Base-by-base conservation (phyloP, 1,140 invertebrate genomes). In the Akabosia matsudoensis region DNA sequence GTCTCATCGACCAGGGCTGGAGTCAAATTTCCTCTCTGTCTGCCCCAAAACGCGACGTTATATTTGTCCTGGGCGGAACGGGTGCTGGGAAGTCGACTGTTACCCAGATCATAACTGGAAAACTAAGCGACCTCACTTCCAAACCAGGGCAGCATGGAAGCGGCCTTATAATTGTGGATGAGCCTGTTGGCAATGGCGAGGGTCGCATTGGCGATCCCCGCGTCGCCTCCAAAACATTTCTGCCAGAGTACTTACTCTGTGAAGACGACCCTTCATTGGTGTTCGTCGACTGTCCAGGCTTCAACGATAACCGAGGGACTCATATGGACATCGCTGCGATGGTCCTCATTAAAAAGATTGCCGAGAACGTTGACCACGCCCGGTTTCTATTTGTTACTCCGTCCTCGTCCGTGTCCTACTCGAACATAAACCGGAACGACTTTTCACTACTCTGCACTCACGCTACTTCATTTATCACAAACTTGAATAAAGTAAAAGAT, bases 271-370 rank as follows among this genome's bases (percentile, higher is more conserved):
- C 4, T 24, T 18, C 7, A 7, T 7, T 45, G 37, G 10, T 24
- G 3, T 56, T 56, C 22, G 10, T 56, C 22, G 54, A 56, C 54
- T 56, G 54, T 22, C 54, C 54, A 22, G 54, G 54, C 54, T 56
- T 56, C n/a, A 56, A 56, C n/a, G 54, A 56, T 24, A 56, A 56
- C 22, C 54, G 54, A n/a, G 54, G 54, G 24, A 24, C 54, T n/a
- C 10, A 56, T 3, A 56, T 24, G 22, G 54, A 56, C n/a, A 56
- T 56, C 24, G 54, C 54, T 4, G 54, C 54, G 10, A 56, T 56
- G 54, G 10, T 16, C 7, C 22, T 56, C 24, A 10, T 56, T 22
- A 56, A 56, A 3, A 16, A 10, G 24, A 56, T 56, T 24, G 3
- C 54, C 10, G 54, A 56, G 22, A 13, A 56, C 3, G 54, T 56